Base-by-base conservation (phyloP, 64 coral and sea anemone genomes). In the Trachythela sp. region DNA sequence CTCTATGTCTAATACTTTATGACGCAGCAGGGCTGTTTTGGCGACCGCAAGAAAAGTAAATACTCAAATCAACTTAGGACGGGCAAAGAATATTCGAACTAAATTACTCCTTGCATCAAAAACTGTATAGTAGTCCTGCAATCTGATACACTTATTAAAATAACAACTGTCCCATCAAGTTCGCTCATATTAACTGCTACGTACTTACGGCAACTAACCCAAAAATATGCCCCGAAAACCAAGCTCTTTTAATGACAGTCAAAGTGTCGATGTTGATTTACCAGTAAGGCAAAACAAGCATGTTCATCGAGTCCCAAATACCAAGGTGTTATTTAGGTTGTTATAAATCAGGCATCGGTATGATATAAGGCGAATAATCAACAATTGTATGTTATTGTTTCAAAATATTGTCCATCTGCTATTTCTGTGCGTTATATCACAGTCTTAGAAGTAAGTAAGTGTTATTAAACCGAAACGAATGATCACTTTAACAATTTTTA, bases 41-140 rank as follows among this genome's bases (percentile, higher is more conserved):
- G 35, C 33, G 75, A 22, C 75, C 18, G 35, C 37, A 80, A 34
- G 75, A 80, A 37, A 80, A 80, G 75, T 80, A 80, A 80, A 80
- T 80, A 80, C 33, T 22, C 33, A 80, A 80, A 80, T 80, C 75
- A 80, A 34, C 30, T 37, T 0, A 36, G 30, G 75, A 80, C 34
- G 37, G 75, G 75, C 75, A 30, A 37, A 80, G 33, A 80, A 68
- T 68, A 45, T 9, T 5, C 26, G 1, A 64, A 24, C 20, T 64
- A 0, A 24, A 2, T n/a, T 6, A 26, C 26, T 64, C 8, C 24
- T 64, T n/a, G 20, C 0, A 64, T 64, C 24, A 64, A 64, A 64
- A 20, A 2, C 8, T 64, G 20, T 64, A 18, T 27, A 64, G 56
- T 64, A 64, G 22, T 64, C 56, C 56, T 64, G 56, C 56, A n/a